Conservation (phyloP, 1,140 invertebrate species). For the Polypedilum vanderplanki region DNA sequence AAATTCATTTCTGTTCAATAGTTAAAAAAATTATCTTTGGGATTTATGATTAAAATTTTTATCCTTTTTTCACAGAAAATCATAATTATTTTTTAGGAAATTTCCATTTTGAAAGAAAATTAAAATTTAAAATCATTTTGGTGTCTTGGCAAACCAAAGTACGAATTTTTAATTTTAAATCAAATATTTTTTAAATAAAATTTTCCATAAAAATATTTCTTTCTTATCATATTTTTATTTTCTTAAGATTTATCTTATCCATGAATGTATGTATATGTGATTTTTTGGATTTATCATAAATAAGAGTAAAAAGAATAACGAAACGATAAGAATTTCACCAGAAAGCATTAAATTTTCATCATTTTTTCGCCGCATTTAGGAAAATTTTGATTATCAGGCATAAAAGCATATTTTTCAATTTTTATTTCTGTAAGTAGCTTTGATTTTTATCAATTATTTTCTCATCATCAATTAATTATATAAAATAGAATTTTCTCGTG, state of each 20-base stretch:
- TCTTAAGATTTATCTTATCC: neutral
- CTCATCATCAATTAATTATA: neutral
- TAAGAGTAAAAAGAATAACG: neutral
- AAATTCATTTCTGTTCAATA: no score
- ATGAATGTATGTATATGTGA: neutral
- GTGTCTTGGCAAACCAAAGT: no score
- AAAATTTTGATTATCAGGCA: constrained; percentile 18
- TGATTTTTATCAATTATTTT: constrained; percentile 4
- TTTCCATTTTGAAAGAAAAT: no score
- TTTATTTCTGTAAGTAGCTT: neutral
- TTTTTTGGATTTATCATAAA: neutral
- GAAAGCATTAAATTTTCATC: neutral
- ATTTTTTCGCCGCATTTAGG: neutral
- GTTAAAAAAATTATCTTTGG: no score
- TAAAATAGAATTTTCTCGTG: constrained; percentile 5
- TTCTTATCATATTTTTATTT: no score
- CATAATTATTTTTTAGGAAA: no score
- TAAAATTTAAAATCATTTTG: no score
- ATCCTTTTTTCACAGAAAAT: no score
- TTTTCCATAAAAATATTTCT: no score
- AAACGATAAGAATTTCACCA: neutral
- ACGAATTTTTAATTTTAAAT: no score
- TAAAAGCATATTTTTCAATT: neutral
- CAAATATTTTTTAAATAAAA: no score
- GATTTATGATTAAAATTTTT: no score